phyloP scores from a whole-genome alignment of 37 sponge, comb jelly and placozoan genomes.

The Trichoplax adhaerens region DNA sequence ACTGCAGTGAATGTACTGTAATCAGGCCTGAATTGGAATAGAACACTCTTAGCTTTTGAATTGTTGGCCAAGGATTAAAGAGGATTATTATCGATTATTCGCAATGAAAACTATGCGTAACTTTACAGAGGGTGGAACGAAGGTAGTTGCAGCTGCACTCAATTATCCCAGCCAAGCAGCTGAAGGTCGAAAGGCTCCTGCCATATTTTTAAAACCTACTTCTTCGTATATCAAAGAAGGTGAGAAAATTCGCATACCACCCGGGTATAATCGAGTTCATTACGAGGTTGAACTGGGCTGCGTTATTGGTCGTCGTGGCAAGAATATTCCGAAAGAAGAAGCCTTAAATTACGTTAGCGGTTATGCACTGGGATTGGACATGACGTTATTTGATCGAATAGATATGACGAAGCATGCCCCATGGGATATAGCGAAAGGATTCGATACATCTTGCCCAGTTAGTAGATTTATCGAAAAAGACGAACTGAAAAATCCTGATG shows the following conservation, averaged over 20 bases:
- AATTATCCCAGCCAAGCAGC: too few relatives aligned
- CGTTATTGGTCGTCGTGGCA: slow-evolving; percentile 55
- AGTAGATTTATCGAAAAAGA: slow-evolving; percentile 44
- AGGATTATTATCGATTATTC: too few relatives aligned
- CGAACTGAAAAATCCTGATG: slow-evolving; percentile 21
- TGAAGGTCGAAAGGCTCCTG: slow-evolving; percentile 56
- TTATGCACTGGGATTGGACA: slow-evolving; percentile 78
- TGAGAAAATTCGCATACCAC: slow-evolving; percentile 52
- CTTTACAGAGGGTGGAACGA: too few relatives aligned
- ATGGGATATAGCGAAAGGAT: slow-evolving; percentile 88
- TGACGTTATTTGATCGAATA: slow-evolving; percentile 25
- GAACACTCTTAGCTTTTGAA: too few relatives aligned
- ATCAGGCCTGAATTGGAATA: too few relatives aligned
- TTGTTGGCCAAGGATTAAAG: too few relatives aligned
- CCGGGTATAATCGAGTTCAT: slow-evolving; percentile 45
- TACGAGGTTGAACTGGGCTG: slow-evolving; percentile 89
- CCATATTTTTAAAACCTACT: slow-evolving; percentile 87
- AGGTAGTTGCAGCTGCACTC: too few relatives aligned
- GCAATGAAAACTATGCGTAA: too few relatives aligned
- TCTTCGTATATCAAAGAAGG: slow-evolving; percentile 77
- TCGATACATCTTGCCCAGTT: slow-evolving; percentile 89
- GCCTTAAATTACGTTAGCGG: slow-evolving; percentile 68
- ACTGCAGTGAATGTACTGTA: too few relatives aligned
- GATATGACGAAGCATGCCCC: slow-evolving; percentile 9
- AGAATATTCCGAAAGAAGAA: slow-evolving; percentile 41